Evolutionary conservation across 2,113 vertebrate species (phyloP).

Genomic region (Spilogale gracilis): DNA sequence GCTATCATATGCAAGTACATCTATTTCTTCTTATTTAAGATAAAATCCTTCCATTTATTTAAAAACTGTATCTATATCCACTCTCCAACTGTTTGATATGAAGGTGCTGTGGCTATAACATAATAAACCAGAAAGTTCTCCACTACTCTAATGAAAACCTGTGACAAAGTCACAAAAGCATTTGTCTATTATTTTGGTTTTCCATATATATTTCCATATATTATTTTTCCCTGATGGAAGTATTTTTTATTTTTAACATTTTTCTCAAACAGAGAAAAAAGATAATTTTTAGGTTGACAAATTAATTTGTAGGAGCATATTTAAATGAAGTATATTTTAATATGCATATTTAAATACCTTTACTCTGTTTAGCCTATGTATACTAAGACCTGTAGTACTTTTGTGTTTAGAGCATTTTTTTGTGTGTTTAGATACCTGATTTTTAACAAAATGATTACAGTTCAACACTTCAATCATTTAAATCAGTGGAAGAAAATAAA

Average conservation of each 20-base stretch:
- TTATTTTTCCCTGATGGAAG: not conserved
- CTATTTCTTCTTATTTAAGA: constrained; percentile 51
- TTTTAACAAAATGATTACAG: constrained; percentile 32
- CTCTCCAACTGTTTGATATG: not conserved
- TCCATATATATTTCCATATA: not conserved
- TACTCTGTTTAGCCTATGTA: not conserved
- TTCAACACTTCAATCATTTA: not conserved
- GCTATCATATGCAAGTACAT: constrained; percentile 58
- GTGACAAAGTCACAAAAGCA: constrained; percentile 53
- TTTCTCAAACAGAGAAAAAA: not conserved
- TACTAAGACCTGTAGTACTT: not conserved
- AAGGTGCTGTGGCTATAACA: constrained; percentile 72
- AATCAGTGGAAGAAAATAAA: not conserved
- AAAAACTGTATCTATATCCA: constrained; percentile 20
- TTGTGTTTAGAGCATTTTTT: not conserved
- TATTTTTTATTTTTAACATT: not conserved
- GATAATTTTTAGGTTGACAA: not conserved
- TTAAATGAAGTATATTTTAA: not conserved
- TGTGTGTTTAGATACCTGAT: not conserved
- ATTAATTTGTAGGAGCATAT: not conserved
- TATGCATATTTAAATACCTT: not conserved
- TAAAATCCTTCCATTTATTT: constrained; percentile 63
- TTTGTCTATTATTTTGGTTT: not conserved
- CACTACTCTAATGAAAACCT: constrained; percentile 53
- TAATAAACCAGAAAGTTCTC: not conserved